phyloP scores from a whole-genome alignment of 1,140 invertebrate species.

The Muscidifurax raptorellus region DNA sequence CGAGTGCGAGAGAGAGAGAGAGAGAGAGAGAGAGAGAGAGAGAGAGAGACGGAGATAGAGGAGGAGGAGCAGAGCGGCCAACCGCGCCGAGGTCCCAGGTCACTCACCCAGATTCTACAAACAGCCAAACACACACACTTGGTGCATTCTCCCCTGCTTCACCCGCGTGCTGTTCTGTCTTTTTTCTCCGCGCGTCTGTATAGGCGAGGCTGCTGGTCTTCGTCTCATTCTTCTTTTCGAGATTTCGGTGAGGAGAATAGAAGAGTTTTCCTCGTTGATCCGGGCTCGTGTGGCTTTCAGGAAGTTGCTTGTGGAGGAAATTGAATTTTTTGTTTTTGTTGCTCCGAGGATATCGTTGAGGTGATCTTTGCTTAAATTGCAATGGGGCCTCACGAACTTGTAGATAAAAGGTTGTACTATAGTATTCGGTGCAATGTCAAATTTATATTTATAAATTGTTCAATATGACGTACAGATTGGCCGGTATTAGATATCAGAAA shows the following conservation, averaged over 20 bases:
- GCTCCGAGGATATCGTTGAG: background rate
- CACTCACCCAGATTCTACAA: slow-evolving; percentile 73
- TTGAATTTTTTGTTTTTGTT: background rate
- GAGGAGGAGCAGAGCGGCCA: slow-evolving; percentile 57
- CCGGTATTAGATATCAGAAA: too few relatives aligned
- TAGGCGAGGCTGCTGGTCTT: background rate
- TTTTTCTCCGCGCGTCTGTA: slow-evolving; percentile 9
- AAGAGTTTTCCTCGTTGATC: background rate
- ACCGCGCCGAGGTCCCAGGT: slow-evolving; percentile 64
- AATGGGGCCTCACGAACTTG: too few relatives aligned
- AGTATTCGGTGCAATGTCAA: too few relatives aligned
- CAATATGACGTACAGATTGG: too few relatives aligned
- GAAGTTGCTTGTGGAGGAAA: background rate
- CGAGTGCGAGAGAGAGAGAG: background rate
- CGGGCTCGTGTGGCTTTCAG: too few relatives aligned
- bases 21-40: slow-evolving; percentile 11
- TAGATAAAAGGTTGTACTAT: too few relatives aligned
- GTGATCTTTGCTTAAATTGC: background rate
- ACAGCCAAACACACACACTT: slow-evolving; percentile 65
- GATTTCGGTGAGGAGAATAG: slow-evolving; percentile 17
- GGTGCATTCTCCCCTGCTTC: slow-evolving; percentile 51
- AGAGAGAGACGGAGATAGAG: slow-evolving; percentile 3
- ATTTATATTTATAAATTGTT: too few relatives aligned
- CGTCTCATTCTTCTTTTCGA: slow-evolving; percentile 9
- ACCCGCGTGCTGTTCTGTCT: slow-evolving; percentile 3